Evolutionary conservation across 2,888 invertebrate genomes (phyloP).

Genomic region (Slavum lentiscoides): DNA sequence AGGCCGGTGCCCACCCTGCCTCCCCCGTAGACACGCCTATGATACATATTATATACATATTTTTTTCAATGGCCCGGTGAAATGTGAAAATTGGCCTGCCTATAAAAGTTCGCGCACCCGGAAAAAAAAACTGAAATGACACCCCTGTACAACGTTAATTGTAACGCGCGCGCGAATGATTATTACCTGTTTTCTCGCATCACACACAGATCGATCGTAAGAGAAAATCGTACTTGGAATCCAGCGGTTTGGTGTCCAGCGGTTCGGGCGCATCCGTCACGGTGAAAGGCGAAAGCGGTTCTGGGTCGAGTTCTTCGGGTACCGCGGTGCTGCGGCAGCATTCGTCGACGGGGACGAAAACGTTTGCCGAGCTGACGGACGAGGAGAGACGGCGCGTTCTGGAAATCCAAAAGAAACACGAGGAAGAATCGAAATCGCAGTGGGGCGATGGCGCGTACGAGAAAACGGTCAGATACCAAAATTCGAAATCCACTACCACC

Average conservation of each 20-base stretch:
- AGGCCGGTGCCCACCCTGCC: too few species aligned
- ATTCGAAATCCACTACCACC: not conserved
- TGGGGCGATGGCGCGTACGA: conserved; percentile 55
- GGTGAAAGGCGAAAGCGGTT: conserved; percentile 6
- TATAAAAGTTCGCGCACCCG: too few species aligned
- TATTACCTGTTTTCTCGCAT: too few species aligned
- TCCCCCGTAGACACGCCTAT: too few species aligned
- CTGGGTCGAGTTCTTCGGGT: not conserved
- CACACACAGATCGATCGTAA: conserved; percentile 48
- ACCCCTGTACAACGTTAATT: too few species aligned
- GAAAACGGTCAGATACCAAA: conserved; percentile 51
- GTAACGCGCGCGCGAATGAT: too few species aligned
- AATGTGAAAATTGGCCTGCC: too few species aligned
- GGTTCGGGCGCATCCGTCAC: conserved; percentile 2
- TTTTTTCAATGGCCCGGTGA: too few species aligned
- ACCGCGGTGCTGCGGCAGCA: not conserved
- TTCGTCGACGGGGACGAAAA: not conserved
- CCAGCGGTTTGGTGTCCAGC: conserved; percentile 26
- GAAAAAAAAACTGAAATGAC: too few species aligned
- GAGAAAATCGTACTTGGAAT: conserved; percentile 56
- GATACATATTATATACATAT: too few species aligned
- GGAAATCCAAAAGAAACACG: conserved; percentile 54
- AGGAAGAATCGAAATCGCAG: conserved; percentile 55
- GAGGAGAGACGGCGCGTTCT: conserved; percentile 60
- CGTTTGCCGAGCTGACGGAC: conserved; percentile 57